These are phyloP conservation scores for Pissodes strobi DNA, from an alignment of 1,140 invertebrate species.

Conservation along the genomic window DNA sequence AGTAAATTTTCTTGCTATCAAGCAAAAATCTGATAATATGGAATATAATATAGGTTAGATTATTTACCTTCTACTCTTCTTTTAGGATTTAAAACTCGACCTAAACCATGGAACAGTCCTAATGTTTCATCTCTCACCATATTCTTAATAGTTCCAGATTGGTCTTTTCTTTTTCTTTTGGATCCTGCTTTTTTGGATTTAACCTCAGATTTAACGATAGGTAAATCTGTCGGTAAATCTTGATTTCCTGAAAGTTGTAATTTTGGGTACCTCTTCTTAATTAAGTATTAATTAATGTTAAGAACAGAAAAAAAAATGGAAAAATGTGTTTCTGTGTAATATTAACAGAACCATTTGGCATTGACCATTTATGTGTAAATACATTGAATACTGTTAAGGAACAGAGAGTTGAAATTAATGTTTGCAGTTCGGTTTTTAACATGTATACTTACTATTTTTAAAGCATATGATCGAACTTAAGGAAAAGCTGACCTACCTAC, in stretches of 20 bases:
- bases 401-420: too few relatives aligned
- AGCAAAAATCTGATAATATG: neutral
- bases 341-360: too few relatives aligned
- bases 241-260: constrained; percentile 38
- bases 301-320: too few relatives aligned
- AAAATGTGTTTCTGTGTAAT: too few relatives aligned
- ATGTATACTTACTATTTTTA: too few relatives aligned
- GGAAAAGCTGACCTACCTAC: too few relatives aligned
- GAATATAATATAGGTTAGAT: neutral
- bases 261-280: neutral
- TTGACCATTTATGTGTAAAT: too few relatives aligned
- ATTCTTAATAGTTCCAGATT: constrained; percentile 56
- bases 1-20: neutral
- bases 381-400: too few relatives aligned
- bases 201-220: too few relatives aligned
- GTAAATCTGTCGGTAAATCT: constrained; percentile 32
- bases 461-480: too few relatives aligned
- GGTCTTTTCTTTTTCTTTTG: constrained; percentile 43
- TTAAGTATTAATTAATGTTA: too few relatives aligned
- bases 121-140: constrained; percentile 69
- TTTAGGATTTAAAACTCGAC: constrained; percentile 78
- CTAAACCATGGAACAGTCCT: constrained; percentile 72
- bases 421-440: too few relatives aligned
- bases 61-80: constrained; percentile 55
- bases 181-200: constrained; percentile 53